A percentile compares a stretch with the other conserved stretches of the same genome.
Conservation (phyloP, 1,140 invertebrate species). For the Diploscapter pachys region DNA sequence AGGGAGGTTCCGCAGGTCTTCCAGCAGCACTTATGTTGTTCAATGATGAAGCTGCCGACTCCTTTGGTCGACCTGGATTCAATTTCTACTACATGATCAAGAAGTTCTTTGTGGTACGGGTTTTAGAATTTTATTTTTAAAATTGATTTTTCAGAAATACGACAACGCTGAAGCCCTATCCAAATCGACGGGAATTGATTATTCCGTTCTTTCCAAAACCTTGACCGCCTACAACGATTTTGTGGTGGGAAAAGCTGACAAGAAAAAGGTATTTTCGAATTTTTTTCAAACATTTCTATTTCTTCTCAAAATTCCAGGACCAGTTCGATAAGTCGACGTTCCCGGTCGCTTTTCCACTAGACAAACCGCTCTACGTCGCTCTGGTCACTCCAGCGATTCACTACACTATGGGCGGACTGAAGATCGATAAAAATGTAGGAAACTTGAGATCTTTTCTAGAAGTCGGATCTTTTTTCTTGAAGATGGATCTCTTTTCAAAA, state of each 20-base stretch:
- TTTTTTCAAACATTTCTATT: no score
- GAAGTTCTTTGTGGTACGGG: slow-evolving; percentile 49
- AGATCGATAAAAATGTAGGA: slow-evolving; percentile 47
- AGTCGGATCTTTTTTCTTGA: background rate
- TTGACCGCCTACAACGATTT: slow-evolving; percentile 50
- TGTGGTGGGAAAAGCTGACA: slow-evolving; percentile 25
- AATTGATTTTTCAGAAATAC: slow-evolving; percentile 38
- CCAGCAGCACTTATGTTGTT: slow-evolving; percentile 54
- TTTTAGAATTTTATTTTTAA: background rate
- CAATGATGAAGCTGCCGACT: slow-evolving; percentile 53
- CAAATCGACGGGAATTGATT: slow-evolving; percentile 36
- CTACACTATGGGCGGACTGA: slow-evolving; percentile 60
- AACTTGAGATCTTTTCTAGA: background rate
- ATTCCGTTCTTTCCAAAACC: slow-evolving; percentile 36
- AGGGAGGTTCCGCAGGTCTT: slow-evolving; percentile 31
- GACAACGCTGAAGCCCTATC: slow-evolving; percentile 46
- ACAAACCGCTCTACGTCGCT: slow-evolving; percentile 53
- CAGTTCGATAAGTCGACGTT: slow-evolving; percentile 51
- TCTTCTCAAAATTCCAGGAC: slow-evolving; percentile 37
- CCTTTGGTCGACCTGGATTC: slow-evolving; percentile 57
- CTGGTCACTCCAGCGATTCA: slow-evolving; percentile 58
- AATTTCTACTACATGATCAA: slow-evolving; percentile 58
- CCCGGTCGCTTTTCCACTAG: slow-evolving; percentile 38
- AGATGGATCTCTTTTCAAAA: background rate
- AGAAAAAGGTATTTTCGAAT: background rate